A percentile compares a stretch with the other conserved stretches of the same genome.
Conservation (phyloP, 2,797 vertebrate genomes). For the Falco biarmicus region DNA sequence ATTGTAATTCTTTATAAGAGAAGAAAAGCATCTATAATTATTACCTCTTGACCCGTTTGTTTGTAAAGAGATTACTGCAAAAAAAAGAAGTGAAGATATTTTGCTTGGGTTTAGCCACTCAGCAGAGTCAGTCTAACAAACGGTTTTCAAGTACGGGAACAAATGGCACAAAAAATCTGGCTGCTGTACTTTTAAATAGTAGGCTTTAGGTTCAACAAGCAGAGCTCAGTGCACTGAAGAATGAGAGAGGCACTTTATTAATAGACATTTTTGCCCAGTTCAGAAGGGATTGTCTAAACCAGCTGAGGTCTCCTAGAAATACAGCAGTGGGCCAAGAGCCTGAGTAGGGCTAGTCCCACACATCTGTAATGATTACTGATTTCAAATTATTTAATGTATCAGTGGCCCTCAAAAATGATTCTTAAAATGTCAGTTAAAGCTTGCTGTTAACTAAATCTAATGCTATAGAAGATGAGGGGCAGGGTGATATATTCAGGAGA, state of each 20-base stretch:
- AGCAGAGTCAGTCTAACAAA: conserved; percentile 17
- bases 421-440: background rate
- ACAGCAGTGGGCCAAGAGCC: background rate
- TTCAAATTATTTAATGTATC: background rate
- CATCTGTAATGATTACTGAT: background rate
- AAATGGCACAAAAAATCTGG: background rate
- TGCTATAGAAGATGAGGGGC: background rate
- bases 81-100: background rate
- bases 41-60: conserved; percentile 76
- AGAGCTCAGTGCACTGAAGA: background rate
- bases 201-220: background rate
- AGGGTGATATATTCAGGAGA: background rate
- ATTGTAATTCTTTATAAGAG: conserved; percentile 80
- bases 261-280: background rate
- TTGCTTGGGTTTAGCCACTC: conserved; percentile 30
- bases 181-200: background rate
- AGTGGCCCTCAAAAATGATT: background rate
- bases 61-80: no score
- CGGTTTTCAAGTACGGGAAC: conserved; percentile 20
- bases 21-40: conserved; percentile 76
- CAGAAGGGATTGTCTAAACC: background rate
- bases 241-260: background rate
- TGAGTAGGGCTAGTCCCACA: background rate
- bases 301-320: background rate
- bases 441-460: background rate